phyloP scores from a whole-genome alignment of 1,140 invertebrate genomes.

The Oncopodura yosiiana region DNA sequence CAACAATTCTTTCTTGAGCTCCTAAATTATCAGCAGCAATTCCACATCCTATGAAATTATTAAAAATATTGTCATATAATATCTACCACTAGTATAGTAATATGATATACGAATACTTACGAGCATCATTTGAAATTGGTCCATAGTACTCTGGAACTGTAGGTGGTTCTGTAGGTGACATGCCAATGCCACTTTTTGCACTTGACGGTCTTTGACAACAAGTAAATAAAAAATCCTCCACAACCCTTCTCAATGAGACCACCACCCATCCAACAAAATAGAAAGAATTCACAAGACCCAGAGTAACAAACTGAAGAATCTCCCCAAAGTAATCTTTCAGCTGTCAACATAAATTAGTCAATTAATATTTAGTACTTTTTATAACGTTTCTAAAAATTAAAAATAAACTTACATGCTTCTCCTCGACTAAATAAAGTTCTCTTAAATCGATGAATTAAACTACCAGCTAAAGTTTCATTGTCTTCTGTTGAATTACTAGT shows the following conservation, averaged over 20 bases:
- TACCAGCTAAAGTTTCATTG: no score
- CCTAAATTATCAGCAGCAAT: constrained; percentile 64
- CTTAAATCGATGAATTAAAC: background rate
- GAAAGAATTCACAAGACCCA: constrained; percentile 81
- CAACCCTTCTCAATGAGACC: constrained; percentile 77
- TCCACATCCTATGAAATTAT: constrained; percentile 61
- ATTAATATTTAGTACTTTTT: background rate
- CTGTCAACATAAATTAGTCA: background rate
- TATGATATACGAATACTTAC: constrained; percentile 36
- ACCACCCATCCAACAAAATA: constrained; percentile 68
- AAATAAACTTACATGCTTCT: background rate
- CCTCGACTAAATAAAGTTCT: background rate
- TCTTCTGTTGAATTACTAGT: no score
- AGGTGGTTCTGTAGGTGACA: constrained; percentile 35
- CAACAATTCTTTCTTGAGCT: constrained; percentile 79
- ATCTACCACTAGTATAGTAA: background rate
- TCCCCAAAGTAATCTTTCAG: constrained; percentile 35
- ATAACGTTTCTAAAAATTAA: background rate
- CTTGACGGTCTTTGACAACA: constrained; percentile 66
- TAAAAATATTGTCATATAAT: constrained; percentile 6
- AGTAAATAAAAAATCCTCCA: constrained; percentile 65
- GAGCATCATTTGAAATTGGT: constrained; percentile 45
- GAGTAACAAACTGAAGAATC: constrained; percentile 50
- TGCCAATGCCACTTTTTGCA: constrained; percentile 51
- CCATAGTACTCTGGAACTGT: constrained; percentile 45